These are phyloP conservation scores for Ornithoptera alexandrae DNA, from an alignment of 2,888 invertebrate species.

Conservation along the genomic window DNA sequence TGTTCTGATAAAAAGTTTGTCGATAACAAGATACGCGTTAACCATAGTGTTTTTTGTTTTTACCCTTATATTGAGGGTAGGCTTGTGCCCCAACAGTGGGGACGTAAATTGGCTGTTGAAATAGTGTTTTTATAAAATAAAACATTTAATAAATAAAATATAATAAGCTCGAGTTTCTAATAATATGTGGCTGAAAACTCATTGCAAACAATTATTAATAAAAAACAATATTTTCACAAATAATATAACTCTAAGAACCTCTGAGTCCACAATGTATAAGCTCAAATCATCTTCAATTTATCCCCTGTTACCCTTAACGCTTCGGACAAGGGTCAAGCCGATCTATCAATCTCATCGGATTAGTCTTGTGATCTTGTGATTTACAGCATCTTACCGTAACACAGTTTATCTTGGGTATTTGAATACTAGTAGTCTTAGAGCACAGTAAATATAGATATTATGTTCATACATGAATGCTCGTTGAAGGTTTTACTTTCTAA, in stretches of 20 bases:
- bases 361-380: constrained; percentile 17
- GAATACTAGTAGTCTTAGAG: neutral
- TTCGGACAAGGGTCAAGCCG: constrained; percentile 14
- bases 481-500: neutral
- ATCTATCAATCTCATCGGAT: constrained; percentile 26
- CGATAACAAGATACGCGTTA: no score
- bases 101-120: no score
- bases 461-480: neutral
- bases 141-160: no score
- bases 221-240: neutral
- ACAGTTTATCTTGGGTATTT: constrained; percentile 12
- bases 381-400: constrained; percentile 21
- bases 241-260: neutral
- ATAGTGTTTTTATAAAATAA: no score
- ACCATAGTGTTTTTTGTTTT: no score
- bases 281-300: constrained; percentile 15
- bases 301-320: constrained; percentile 14
- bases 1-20: no score
- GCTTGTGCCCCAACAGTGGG: no score
- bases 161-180: no score
- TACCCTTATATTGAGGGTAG: no score
- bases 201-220: neutral
- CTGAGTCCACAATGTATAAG: constrained; percentile 8
- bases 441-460: neutral
- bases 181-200: neutral